These are phyloP conservation scores for Slavum lentiscoides DNA, from an alignment of 2,888 invertebrate genomes.

Conservation along the genomic window DNA sequence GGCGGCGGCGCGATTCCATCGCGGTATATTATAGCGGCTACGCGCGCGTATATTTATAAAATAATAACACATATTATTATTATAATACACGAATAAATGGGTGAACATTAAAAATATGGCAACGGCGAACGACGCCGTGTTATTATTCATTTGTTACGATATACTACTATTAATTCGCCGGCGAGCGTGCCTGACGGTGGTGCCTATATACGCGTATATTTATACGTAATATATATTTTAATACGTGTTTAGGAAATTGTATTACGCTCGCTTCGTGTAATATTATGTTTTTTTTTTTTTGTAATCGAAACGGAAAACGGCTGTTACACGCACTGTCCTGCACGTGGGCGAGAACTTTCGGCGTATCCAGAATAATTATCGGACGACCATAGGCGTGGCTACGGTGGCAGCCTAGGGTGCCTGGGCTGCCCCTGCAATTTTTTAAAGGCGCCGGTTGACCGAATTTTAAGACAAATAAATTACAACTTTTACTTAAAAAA, in stretches of 20 bases:
- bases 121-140: neutral
- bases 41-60: neutral
- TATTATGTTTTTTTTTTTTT: neutral
- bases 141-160: slow-evolving; percentile 45
- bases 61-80: neutral
- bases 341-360: neutral
- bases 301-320: neutral
- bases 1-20: no score
- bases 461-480: no score
- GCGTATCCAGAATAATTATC: neutral
- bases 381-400: no score
- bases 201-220: no score
- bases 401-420: no score
- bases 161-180: neutral
- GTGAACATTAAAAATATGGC: neutral
- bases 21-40: no score
- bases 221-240: no score
- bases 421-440: no score
- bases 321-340: neutral
- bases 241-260: no score
- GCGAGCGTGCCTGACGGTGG: no score
- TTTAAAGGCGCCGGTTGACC: no score
- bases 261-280: neutral
- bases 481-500: no score
- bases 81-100: neutral